Percentiles rank a stretch among this genome's conserved stretches.
Conservation (phyloP, 2,797 vertebrate species). For the Myotis myotis region DNA sequence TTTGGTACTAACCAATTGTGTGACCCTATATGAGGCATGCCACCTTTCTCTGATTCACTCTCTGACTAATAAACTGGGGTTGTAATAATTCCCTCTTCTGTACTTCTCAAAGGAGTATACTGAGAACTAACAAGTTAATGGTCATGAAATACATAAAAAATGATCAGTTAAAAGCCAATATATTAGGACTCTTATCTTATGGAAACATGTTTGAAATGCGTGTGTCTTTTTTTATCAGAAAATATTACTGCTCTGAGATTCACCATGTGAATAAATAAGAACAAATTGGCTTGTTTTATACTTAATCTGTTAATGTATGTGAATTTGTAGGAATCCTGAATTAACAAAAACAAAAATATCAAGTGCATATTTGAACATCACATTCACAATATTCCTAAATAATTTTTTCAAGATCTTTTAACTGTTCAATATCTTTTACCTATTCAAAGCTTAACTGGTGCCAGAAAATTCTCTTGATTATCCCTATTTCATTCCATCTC, state of each 20-base stretch:
- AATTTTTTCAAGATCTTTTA: not conserved
- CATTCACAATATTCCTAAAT: constrained; percentile 1
- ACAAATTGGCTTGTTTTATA: not conserved
- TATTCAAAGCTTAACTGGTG: not conserved
- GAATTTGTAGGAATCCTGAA: not conserved
- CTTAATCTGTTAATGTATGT: not conserved
- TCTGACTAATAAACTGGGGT: constrained; percentile 71
- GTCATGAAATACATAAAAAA: constrained; percentile 62
- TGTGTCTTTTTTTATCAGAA: not conserved
- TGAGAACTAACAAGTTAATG: constrained; percentile 74
- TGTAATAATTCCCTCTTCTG: constrained; percentile 56
- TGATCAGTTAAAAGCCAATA: constrained; percentile 52
- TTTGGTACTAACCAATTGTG: constrained; percentile 62
- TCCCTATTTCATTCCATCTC: not conserved
- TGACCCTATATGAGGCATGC: constrained; percentile 39
- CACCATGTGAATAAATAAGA: constrained; percentile 32
- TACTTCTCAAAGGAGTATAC: constrained; percentile 55
- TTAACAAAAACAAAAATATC: not conserved
- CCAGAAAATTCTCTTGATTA: not conserved
- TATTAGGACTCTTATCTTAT: constrained; percentile 42
- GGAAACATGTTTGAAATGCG: constrained; percentile 39
- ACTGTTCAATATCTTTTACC: not conserved
- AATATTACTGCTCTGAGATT: not conserved
- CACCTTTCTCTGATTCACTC: constrained; percentile 61
- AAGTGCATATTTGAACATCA: not conserved